Conservation (phyloP, 2,888 invertebrate species). For the Anaspis maculata region DNA sequence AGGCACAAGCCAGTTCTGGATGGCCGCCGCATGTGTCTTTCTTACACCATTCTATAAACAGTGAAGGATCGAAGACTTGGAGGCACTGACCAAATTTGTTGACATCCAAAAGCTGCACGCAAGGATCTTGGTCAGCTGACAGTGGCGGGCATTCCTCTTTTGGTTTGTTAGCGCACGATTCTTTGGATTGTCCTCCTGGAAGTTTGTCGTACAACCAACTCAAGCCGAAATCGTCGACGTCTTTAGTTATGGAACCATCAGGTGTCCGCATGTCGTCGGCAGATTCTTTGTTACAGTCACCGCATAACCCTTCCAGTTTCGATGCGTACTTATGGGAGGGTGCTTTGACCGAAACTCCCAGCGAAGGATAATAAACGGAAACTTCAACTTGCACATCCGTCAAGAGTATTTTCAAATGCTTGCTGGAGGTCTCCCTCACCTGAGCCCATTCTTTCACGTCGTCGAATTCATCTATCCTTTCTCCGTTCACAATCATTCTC, state of each 20-base stretch:
- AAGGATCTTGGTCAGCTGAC: conserved; percentile 58
- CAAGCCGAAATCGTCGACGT: conserved; percentile 46
- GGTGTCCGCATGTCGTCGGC: conserved; percentile 50
- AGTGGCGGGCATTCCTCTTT: conserved; percentile 41
- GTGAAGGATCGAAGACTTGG: conserved; percentile 58
- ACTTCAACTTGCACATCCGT: conserved; percentile 64
- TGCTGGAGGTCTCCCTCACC: conserved; percentile 49
- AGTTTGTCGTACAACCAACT: conserved; percentile 48
- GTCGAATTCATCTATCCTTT: conserved; percentile 31
- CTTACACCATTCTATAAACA: conserved; percentile 62
- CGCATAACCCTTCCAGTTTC: conserved; percentile 73
- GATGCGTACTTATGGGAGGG: conserved; percentile 67
- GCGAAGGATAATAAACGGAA: conserved; percentile 41
- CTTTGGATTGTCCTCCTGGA: conserved; percentile 35
- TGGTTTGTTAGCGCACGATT: conserved; percentile 35
- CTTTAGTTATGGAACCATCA: conserved; percentile 47
- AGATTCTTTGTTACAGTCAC: conserved; percentile 58
- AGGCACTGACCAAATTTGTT: conserved; percentile 59
- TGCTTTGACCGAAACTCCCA: conserved; percentile 50
- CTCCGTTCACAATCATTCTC: conserved; percentile 46
- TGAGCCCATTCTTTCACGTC: conserved; percentile 53
- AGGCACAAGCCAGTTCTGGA: conserved; percentile 52
- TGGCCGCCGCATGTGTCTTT: conserved; percentile 54
- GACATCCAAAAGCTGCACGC: conserved; percentile 53
- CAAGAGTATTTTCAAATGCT: conserved; percentile 56